Conservation (phyloP, 2,113 vertebrate species). For the Otolemur garnettii region DNA sequence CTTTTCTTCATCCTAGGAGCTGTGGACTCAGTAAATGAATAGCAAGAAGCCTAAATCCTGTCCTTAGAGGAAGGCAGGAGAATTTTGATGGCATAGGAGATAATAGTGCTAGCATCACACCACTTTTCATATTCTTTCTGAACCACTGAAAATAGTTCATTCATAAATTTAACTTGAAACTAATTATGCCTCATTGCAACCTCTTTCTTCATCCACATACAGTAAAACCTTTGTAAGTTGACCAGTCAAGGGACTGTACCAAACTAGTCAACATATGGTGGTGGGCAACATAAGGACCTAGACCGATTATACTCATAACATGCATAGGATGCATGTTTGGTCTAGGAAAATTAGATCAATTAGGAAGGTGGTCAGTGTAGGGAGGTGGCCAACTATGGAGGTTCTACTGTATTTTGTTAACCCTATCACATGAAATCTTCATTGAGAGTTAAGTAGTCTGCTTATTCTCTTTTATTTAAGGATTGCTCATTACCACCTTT, state of each 20-base stretch:
- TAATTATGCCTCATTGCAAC: neutral
- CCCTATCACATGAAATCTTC: conserved; percentile 17
- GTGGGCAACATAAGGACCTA: too few relatives aligned
- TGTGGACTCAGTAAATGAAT: neutral
- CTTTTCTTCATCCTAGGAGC: neutral
- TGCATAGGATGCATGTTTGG: too few relatives aligned
- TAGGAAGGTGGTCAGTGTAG: too few relatives aligned
- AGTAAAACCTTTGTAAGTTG: too few relatives aligned
- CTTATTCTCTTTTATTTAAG: neutral
- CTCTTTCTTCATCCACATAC: neutral
- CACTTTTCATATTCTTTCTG: neutral
- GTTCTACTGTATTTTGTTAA: neutral
- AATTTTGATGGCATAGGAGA: neutral
- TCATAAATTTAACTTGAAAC: conserved; percentile 29
- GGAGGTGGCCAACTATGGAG: too few relatives aligned
- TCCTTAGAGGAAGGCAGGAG: neutral
- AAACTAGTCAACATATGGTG: too few relatives aligned
- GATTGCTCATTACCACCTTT: neutral
- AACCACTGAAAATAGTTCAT: neutral
- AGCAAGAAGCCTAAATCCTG: neutral
- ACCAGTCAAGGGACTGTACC: too few relatives aligned
- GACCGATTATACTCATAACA: too few relatives aligned
- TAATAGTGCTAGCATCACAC: neutral
- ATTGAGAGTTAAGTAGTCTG: neutral
- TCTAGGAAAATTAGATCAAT: too few relatives aligned